phyloP scores from a whole-genome alignment of 1,140 invertebrate species.

The Akabosia matsudoensis region DNA sequence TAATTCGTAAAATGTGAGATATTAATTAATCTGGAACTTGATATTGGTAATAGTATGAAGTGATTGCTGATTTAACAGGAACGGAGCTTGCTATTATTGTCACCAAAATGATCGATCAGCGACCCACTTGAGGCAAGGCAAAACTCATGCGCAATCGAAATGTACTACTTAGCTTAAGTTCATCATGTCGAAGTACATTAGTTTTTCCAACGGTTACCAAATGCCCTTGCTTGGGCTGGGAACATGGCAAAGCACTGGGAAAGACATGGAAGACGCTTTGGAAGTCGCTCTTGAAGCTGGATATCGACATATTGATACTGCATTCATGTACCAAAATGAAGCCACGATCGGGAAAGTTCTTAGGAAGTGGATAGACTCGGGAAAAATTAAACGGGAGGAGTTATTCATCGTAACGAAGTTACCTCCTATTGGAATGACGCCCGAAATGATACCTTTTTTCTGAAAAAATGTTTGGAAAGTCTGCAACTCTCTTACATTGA shows the following conservation, averaged over 20 bases:
- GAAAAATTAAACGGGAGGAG: conserved; percentile 68
- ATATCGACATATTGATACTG: conserved; percentile 77
- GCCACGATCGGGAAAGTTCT: conserved; percentile 72
- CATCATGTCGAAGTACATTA: conserved; percentile 20
- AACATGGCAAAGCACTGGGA: conserved; percentile 48
- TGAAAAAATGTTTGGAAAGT: conserved; percentile 67
- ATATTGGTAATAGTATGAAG: too few relatives aligned
- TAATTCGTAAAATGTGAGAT: too few relatives aligned
- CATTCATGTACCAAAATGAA: conserved; percentile 77
- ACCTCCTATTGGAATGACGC: conserved; percentile 47
- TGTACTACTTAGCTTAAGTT: too few relatives aligned
- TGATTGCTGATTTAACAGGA: too few relatives aligned
- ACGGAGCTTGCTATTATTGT: too few relatives aligned
- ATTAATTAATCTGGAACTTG: too few relatives aligned
- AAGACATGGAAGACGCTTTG: conserved; percentile 63
- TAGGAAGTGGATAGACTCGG: conserved; percentile 67
- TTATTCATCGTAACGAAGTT: conserved; percentile 75
- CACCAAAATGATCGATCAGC: too few relatives aligned
- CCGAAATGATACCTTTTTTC: conserved; percentile 68
- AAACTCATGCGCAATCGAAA: too few relatives aligned
- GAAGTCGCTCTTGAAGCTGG: conserved; percentile 62
- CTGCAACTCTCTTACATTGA: conserved; percentile 76
- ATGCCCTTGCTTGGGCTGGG: conserved; percentile 44
- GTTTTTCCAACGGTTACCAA: conserved; percentile 41
- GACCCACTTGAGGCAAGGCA: too few relatives aligned